Conservation (phyloP, 2,888 invertebrate genomes). For the Diaphora mendica region DNA sequence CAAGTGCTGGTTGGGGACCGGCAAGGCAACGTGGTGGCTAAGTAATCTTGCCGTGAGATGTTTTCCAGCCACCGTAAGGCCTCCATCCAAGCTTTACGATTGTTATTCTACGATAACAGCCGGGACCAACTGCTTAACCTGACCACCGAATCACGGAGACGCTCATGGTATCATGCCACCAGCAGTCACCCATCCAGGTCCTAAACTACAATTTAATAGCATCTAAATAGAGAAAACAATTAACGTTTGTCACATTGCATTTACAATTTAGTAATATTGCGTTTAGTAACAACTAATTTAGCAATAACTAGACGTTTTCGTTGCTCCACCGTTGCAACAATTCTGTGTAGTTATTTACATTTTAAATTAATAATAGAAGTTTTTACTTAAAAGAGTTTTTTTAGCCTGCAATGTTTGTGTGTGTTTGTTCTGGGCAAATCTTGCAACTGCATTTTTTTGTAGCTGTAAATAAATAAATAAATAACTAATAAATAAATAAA, state of each 20-base stretch:
- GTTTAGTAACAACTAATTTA: constrained; percentile 11
- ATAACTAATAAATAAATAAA: too few relatives aligned
- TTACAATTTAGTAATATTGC: constrained; percentile 11
- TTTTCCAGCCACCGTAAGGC: too few relatives aligned
- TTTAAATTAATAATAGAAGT: background rate
- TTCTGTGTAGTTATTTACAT: background rate
- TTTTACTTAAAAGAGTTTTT: background rate
- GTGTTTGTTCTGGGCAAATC: background rate
- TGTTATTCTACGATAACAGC: too few relatives aligned
- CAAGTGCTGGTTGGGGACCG: too few relatives aligned
- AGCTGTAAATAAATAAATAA: too few relatives aligned
- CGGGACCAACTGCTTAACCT: too few relatives aligned
- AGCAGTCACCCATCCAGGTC: too few relatives aligned
- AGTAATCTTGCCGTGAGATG: too few relatives aligned
- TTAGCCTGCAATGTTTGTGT: background rate
- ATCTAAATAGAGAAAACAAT: background rate
- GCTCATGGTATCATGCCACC: too few relatives aligned
- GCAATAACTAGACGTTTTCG: constrained; percentile 6
- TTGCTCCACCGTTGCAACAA: background rate
- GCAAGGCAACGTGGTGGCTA: too few relatives aligned
- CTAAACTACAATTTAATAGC: background rate
- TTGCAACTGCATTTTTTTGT: background rate
- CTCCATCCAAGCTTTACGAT: too few relatives aligned
- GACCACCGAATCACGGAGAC: too few relatives aligned
- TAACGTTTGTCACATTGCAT: constrained; percentile 13